These are phyloP conservation scores for Antechinus flavipes DNA, from an alignment of 2,113 vertebrate species.

Conservation along the genomic window DNA sequence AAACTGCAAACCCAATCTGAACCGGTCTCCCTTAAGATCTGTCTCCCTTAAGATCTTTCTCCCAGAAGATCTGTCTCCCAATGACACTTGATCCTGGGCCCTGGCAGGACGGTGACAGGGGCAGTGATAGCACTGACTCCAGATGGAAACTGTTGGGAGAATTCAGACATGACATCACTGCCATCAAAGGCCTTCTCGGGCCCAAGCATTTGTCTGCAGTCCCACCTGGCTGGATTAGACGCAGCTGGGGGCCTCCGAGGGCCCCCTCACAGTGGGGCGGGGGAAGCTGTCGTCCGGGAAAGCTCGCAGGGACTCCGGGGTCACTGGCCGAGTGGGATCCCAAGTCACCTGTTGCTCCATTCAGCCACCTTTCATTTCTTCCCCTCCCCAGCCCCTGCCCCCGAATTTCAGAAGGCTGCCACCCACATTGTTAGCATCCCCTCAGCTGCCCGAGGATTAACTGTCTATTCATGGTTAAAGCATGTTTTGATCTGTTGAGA, in stretches of 20 bases:
- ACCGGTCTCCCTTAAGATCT: conserved; percentile 33
- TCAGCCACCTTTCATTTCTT: neutral
- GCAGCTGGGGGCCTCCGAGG: neutral
- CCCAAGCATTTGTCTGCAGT: neutral
- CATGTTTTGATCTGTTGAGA: neutral
- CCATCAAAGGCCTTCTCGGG: neutral
- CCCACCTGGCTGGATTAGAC: conserved; percentile 25
- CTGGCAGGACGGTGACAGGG: neutral
- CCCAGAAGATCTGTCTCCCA: conserved; percentile 39
- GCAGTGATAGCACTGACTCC: conserved; percentile 59
- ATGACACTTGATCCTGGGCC: neutral
- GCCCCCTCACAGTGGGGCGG: neutral
- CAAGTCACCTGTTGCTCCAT: neutral
- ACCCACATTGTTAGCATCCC: neutral
- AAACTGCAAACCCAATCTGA: conserved; percentile 24
- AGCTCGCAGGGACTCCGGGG: neutral
- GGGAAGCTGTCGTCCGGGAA: neutral
- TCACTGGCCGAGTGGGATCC: neutral
- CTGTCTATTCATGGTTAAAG: neutral
- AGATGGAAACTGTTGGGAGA: conserved; percentile 74
- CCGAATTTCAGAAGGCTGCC: neutral
- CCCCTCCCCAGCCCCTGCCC: neutral
- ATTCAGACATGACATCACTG: conserved; percentile 61
- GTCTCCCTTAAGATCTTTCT: neutral
- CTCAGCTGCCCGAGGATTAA: neutral